Base-by-base conservation (phyloP, 2,888 invertebrate genomes). In the Sepioteuthis lessoniana region DNA sequence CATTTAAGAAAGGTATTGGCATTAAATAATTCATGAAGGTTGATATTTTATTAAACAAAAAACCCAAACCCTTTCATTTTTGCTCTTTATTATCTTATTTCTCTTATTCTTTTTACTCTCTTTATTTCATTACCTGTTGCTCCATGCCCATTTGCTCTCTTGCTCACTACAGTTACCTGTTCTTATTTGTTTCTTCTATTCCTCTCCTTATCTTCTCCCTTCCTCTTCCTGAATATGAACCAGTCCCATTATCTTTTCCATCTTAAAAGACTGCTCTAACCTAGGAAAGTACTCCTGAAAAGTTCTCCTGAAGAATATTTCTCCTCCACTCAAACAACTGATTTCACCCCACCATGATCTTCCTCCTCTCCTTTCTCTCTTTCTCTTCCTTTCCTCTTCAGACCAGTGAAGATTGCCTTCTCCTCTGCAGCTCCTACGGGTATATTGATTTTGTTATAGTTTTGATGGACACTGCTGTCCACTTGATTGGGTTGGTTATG, bases 401-500 rank as follows among this genome's bases (percentile, higher is more conserved):
- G 76, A 76, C 76, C 76, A 76, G 10, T 76, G 35, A n/a, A 35
- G n/a, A 76, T 76, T 76, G 76, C 76, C 76, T 31, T 35, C n/a
- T 76, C 76, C 76, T 76, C n/a, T 19, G 55, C n/a, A 76, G n/a
- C 76, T 76, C 76, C 76, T 76, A 76, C 76, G n/a, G 76, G 35
- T 35, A 76, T 92, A 92, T 92, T 92, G 91, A 92, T 92, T 92
- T 47, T 47, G 47, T 92, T 42, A 92, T 92, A 92, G 91, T 92
- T 92, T 92, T 92, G 46, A n/a, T 42, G 91, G 47, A 92, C 91
- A 92, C 91, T 92, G 42, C 91, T 92, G 91, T 92, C 91, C 42
- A 92, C 91, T 92, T 92, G 91, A 92, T 92, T 92, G 91, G 91
- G 46, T 42, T 47, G 91, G 91, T 92, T 92, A 92, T 92, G 91